These are phyloP conservation scores for Diplolepis rosae DNA, from an alignment of 2,888 invertebrate genomes.

Conservation along the genomic window DNA sequence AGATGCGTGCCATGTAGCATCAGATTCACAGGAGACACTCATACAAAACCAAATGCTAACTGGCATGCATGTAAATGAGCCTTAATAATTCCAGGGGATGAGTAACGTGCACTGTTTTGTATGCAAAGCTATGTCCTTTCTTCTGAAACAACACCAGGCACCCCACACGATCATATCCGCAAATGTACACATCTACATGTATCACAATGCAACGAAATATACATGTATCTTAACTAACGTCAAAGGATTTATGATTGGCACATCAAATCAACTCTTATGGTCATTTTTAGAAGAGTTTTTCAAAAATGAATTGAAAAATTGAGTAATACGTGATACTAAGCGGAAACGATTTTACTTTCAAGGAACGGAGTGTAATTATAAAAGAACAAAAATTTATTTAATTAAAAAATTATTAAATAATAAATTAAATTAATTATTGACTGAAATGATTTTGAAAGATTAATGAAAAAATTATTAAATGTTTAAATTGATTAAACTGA, in stretches of 20 bases:
- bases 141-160: conserved; percentile 1
- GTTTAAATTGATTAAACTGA: too few species aligned
- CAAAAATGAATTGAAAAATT: too few species aligned
- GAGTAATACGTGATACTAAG: too few species aligned
- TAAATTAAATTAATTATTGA: too few species aligned
- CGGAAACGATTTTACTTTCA: too few species aligned
- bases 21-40: background rate
- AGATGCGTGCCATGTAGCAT: background rate
- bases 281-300: background rate
- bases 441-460: too few species aligned
- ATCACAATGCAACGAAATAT: background rate
- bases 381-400: too few species aligned
- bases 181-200: background rate
- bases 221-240: background rate
- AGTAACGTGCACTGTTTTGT: conserved; percentile 26
- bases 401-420: too few species aligned
- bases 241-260: background rate
- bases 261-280: background rate
- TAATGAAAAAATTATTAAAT: too few species aligned
- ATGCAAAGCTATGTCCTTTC: conserved; percentile 27
- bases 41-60: conserved; percentile 6
- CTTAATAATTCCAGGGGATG: conserved; percentile 27
- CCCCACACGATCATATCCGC: background rate
- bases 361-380: too few species aligned
- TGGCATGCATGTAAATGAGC: conserved; percentile 17